phyloP scores from a whole-genome alignment of 2,113 vertebrate genomes.

The Ploceus nigricollis region DNA sequence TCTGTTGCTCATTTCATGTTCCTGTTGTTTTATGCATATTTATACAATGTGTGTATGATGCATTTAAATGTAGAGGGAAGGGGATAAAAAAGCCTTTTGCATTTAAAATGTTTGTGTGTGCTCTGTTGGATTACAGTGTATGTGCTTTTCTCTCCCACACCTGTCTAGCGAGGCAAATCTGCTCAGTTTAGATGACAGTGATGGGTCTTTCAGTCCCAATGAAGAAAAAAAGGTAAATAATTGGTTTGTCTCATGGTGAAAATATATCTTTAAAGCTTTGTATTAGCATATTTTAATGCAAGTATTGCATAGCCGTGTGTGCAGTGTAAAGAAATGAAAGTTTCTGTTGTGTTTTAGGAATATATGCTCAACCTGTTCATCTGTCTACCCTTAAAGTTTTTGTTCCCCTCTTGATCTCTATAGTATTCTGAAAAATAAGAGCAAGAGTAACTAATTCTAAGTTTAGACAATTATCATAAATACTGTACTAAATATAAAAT shows the following conservation, averaged over 20 bases:
- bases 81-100: neutral
- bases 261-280: neutral
- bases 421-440: neutral
- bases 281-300: too few relatives aligned
- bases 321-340: neutral
- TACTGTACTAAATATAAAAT: neutral
- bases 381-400: neutral
- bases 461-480: neutral
- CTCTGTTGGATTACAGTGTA: neutral
- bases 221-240: conserved; percentile 85
- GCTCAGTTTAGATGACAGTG: conserved; percentile 81
- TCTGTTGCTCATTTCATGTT: neutral
- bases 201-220: conserved; percentile 66
- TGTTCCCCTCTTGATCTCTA: neutral
- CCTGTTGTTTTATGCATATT: neutral
- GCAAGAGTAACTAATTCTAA: neutral
- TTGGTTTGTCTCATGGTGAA: neutral
- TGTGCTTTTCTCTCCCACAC: conserved; percentile 22
- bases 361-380: neutral
- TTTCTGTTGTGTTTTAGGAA: neutral
- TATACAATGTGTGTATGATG: neutral
- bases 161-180: conserved; percentile 74
- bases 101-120: neutral
- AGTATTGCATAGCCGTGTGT: neutral
- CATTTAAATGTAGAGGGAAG: neutral